Conservation (phyloP, 2,113 vertebrate genomes). For the Lethenteron camtschaticum region DNA sequence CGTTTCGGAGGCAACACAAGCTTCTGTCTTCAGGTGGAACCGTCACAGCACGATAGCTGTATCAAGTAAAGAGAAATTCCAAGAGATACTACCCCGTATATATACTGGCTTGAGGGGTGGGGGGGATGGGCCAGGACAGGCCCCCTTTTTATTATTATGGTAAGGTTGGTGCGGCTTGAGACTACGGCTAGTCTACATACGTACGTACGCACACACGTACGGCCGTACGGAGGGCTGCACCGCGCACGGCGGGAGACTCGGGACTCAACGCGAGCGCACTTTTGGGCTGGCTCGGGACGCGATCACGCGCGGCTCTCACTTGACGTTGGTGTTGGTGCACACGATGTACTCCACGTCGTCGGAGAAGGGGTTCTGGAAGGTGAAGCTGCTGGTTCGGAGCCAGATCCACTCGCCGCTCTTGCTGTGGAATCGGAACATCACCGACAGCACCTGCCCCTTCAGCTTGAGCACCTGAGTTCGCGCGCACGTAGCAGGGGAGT, state of each 20-base stretch:
- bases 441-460: constrained; percentile 83
- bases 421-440: constrained; percentile 88
- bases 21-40: too few relatives aligned
- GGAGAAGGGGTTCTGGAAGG: constrained; percentile 96
- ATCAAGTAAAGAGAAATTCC: too few relatives aligned
- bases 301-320: constrained; percentile 31
- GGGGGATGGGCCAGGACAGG: too few relatives aligned
- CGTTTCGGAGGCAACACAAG: too few relatives aligned
- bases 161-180: not conserved
- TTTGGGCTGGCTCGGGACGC: too few relatives aligned
- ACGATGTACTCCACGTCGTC: constrained; percentile 98
- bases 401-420: constrained; percentile 73
- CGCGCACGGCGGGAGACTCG: not conserved
- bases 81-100: too few relatives aligned
- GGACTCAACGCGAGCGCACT: not conserved
- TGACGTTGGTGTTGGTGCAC: constrained; percentile 91
- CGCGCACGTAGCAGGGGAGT: too few relatives aligned
- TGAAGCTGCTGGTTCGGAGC: constrained; percentile 93
- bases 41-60: too few relatives aligned
- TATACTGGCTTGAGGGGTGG: too few relatives aligned
- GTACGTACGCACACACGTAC: constrained; percentile 1
- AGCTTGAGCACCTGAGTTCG: constrained; percentile 60
- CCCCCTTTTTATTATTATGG: too few relatives aligned
- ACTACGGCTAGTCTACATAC: constrained; percentile 13
- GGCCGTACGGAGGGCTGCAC: constrained; percentile 6